phyloP scores from a whole-genome alignment of 2,888 invertebrate species.

The Drosophila emarginata region DNA sequence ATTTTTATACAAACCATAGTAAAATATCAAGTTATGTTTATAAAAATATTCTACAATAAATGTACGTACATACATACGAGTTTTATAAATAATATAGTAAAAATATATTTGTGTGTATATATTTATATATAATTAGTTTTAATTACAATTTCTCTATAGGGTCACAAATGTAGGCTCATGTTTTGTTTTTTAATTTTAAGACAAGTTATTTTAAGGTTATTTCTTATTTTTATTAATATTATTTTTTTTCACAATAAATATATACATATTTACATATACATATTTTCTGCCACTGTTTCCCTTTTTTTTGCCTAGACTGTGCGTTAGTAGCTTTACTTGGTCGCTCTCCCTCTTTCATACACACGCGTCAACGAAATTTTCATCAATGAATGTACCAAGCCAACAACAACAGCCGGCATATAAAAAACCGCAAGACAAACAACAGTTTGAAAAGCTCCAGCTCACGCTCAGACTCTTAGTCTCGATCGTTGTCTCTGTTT shows the following conservation, averaged over 20 bases:
- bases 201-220: too few species aligned
- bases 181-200: too few species aligned
- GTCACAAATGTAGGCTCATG: too few species aligned
- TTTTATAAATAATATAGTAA: too few species aligned
- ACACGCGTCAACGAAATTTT: conserved; percentile 49
- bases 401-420: conserved; percentile 65
- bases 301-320: conserved; percentile 30
- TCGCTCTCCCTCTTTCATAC: conserved; percentile 11
- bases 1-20: not conserved
- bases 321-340: not conserved
- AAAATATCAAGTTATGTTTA: too few species aligned
- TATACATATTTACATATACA: conserved; percentile 5
- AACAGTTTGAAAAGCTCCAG: conserved; percentile 54
- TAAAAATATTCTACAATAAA: too few species aligned
- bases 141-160: too few species aligned
- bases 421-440: conserved; percentile 55
- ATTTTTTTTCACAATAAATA: too few species aligned
- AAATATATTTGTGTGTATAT: too few species aligned
- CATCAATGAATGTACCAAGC: conserved; percentile 67
- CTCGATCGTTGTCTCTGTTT: conserved; percentile 27
- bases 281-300: not conserved
- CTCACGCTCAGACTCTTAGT: conserved; percentile 9
- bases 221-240: not conserved
- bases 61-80: too few species aligned
- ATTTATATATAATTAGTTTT: too few species aligned